Percentiles rank a stretch among this genome's conserved stretches.
Evolutionary conservation across 2,888 invertebrate species (phyloP).

Genomic region (Myopa testacea): DNA sequence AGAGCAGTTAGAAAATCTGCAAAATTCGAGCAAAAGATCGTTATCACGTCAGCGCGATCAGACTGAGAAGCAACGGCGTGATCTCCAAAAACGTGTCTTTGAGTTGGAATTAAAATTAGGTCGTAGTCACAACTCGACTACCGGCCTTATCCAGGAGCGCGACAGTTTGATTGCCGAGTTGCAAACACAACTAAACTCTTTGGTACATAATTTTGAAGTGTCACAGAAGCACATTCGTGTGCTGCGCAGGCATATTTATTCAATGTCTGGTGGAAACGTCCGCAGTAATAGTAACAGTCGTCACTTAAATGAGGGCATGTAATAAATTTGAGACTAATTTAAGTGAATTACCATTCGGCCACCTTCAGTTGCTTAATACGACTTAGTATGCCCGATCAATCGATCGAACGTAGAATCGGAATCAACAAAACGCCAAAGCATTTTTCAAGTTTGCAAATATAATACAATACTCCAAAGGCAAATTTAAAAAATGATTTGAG

Average conservation of each 20-base stretch:
- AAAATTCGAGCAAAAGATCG: slow-evolving; percentile 58
- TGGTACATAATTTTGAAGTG: slow-evolving; percentile 65
- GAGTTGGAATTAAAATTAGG: slow-evolving; percentile 64
- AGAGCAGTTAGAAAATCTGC: slow-evolving; percentile 58
- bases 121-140: slow-evolving; percentile 64
- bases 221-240: slow-evolving; percentile 66
- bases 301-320: slow-evolving; percentile 36
- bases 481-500: slow-evolving; percentile 28
- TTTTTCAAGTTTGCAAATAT: slow-evolving; percentile 20
- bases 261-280: slow-evolving; percentile 54
- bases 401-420: not conserved
- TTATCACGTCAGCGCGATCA: slow-evolving; percentile 63
- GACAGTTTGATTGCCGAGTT: slow-evolving; percentile 65
- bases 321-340: not conserved
- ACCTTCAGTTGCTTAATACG: slow-evolving; percentile 20
- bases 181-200: slow-evolving; percentile 62
- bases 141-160: slow-evolving; percentile 62
- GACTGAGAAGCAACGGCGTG: slow-evolving; percentile 61
- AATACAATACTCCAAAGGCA: not conserved
- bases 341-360: not conserved
- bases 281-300: slow-evolving; percentile 36
- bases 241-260: slow-evolving; percentile 63
- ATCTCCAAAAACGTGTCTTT: slow-evolving; percentile 62
- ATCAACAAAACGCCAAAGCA: slow-evolving; percentile 4
- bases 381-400: slow-evolving; percentile 1